Conservation (phyloP, 1,140 invertebrate species). For the Bemisia tabaci region DNA sequence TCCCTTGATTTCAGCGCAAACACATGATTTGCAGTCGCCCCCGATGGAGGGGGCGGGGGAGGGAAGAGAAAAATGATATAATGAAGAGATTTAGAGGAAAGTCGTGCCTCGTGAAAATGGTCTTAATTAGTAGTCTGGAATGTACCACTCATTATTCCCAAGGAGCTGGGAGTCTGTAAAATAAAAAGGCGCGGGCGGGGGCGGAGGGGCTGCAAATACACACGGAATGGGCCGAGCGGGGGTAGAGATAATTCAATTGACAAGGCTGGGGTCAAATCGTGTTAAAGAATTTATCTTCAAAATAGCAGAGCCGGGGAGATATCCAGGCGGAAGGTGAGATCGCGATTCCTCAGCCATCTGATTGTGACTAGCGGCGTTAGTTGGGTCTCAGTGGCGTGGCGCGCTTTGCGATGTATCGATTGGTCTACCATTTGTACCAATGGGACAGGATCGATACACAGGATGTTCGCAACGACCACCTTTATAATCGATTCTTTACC, state of each 20-base stretch:
- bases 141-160: not conserved
- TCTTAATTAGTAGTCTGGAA: not conserved
- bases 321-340: not conserved
- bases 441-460: no score
- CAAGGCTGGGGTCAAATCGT: not conserved
- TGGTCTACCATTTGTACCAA: no score
- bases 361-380: no score
- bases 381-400: no score
- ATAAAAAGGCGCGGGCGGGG: not conserved
- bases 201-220: not conserved
- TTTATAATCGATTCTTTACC: no score
- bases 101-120: not conserved
- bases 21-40: not conserved
- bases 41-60: not conserved
- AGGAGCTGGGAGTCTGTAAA: not conserved
- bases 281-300: conserved; percentile 4
- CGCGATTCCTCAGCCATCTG: no score
- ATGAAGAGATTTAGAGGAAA: not conserved
- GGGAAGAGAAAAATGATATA: not conserved
- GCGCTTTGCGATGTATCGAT: no score
- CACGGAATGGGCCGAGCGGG: not conserved
- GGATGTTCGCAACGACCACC: no score
- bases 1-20: not conserved
- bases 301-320: conserved; percentile 4
- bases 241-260: conserved; percentile 1